Evolutionary conservation across 2,113 vertebrate species (phyloP).

Genomic region (Bostrychus sinensis): DNA sequence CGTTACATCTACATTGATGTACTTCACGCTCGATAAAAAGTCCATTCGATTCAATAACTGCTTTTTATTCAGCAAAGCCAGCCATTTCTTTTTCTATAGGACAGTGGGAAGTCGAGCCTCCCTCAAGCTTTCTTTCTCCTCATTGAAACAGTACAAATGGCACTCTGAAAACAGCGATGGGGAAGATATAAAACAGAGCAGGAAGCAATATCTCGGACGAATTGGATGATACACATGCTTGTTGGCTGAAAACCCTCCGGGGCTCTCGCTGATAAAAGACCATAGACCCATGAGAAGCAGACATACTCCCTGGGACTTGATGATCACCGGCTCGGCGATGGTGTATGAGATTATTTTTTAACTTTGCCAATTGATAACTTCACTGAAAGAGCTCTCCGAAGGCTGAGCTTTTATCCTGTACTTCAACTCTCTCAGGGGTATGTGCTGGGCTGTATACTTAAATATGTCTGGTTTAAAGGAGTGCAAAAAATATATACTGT

Average conservation of each 20-base stretch:
- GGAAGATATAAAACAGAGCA: constrained; percentile 50
- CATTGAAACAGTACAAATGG: constrained; percentile 47
- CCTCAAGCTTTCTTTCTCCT: constrained; percentile 43
- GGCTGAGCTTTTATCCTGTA: not conserved
- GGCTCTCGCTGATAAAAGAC: constrained; percentile 32
- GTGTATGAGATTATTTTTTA: constrained; percentile 17
- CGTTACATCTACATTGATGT: constrained; percentile 35
- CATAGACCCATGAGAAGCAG: constrained; percentile 26
- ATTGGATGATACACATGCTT: constrained; percentile 36
- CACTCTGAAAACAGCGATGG: constrained; percentile 42
- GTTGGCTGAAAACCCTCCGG: constrained; percentile 1
- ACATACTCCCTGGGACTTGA: constrained; percentile 27
- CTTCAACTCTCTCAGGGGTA: not conserved
- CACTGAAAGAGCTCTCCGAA: constrained; percentile 5
- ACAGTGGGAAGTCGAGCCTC: constrained; percentile 37
- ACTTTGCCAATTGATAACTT: constrained; percentile 16
- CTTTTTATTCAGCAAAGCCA: constrained; percentile 32
- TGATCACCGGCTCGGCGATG: constrained; percentile 19
- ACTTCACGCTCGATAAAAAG: constrained; percentile 49
- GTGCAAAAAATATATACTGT: not conserved
- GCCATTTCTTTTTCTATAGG: constrained; percentile 43
- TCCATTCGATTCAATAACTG: constrained; percentile 38
- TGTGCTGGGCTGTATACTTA: not conserved
- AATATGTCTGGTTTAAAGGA: not conserved
- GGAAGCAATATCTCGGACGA: constrained; percentile 37